Base-by-base conservation (phyloP, 2,113 vertebrate species). In the Andinoacara biseriatus region DNA sequence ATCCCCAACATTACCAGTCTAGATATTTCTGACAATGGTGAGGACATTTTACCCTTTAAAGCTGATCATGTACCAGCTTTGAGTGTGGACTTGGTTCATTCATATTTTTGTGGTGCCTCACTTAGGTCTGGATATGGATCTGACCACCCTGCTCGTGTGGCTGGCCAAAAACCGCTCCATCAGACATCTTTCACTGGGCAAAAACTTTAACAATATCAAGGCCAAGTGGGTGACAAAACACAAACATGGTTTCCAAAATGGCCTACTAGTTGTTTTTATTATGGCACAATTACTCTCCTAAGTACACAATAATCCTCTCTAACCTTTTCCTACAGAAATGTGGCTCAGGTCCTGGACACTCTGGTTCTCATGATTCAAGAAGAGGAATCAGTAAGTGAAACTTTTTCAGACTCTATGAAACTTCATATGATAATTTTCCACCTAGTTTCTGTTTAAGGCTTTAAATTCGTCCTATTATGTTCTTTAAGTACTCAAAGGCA, bases 171-270 rank as follows among this genome's bases (percentile, higher is more conserved):
- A 99, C 94, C 96, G 97, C 87, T 99, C 98, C 63, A 97, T 99
- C 92, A 95, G 96, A 82, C 97, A 99, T 84, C 96, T 99, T 84
- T 97, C 97, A 0, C 94, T 99, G 93, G 98, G 98, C 80, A 99
- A 97, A 90, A 99, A 99, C 94, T 99, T 99, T 95, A 99, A 96
- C 95, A 99, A 98, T 95, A 99, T 99, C 96, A 99, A 99, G 93
- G 96, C 98, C 94, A 99, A 99, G 98, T 99, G 95, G 13, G 93
- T 82, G 35, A 29, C 40, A 5, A 29, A 26, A 13, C 10, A 46
- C 9, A 17, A 58, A 8, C 13, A 0, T 31, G 56, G 14, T 26
- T 60, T 40, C 35, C 17, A 17, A 35, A 22, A 22, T 10, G 7
- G 8, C 33, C 15, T 29, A 0, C 6, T 35, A 46, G 8, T 5